These are phyloP conservation scores for Yasuhikotakia modesta DNA, from an alignment of 2,797 vertebrate species.

Conservation along the genomic window DNA sequence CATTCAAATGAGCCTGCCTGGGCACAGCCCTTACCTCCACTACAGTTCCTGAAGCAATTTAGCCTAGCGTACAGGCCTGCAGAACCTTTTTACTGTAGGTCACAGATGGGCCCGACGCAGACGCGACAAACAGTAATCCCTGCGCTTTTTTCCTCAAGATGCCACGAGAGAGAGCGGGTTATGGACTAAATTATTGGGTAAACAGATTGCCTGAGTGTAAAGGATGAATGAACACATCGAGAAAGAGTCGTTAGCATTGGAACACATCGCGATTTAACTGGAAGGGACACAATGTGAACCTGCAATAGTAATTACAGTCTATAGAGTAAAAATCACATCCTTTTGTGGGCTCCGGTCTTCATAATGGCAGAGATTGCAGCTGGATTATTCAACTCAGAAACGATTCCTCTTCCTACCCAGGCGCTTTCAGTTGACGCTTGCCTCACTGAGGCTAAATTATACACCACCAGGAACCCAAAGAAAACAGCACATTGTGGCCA, in stretches of 20 bases:
- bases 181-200: conserved; percentile 67
- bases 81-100: conserved; percentile 68
- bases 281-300: conserved; percentile 62
- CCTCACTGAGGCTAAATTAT: conserved; percentile 52
- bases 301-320: conserved; percentile 64
- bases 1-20: conserved; percentile 50
- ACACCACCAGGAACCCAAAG: conserved; percentile 22
- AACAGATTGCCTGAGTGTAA: conserved; percentile 71
- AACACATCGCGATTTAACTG: conserved; percentile 65
- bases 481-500: conserved; percentile 24
- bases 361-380: conserved; percentile 61
- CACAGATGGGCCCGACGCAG: conserved; percentile 70
- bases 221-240: conserved; percentile 73
- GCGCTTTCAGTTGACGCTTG: conserved; percentile 44
- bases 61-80: conserved; percentile 62
- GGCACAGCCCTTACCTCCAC: conserved; percentile 50
- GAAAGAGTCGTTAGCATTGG: conserved; percentile 68
- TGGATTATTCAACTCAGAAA: conserved; percentile 57
- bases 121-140: conserved; percentile 66
- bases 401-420: conserved; percentile 29
- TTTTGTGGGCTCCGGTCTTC: conserved; percentile 57
- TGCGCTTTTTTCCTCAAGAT: conserved; percentile 61
- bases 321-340: conserved; percentile 61
- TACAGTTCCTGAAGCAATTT: conserved; percentile 68
- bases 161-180: conserved; percentile 61